Base-by-base conservation (phyloP, 2,113 vertebrate genomes). In the Cottus gobio region DNA sequence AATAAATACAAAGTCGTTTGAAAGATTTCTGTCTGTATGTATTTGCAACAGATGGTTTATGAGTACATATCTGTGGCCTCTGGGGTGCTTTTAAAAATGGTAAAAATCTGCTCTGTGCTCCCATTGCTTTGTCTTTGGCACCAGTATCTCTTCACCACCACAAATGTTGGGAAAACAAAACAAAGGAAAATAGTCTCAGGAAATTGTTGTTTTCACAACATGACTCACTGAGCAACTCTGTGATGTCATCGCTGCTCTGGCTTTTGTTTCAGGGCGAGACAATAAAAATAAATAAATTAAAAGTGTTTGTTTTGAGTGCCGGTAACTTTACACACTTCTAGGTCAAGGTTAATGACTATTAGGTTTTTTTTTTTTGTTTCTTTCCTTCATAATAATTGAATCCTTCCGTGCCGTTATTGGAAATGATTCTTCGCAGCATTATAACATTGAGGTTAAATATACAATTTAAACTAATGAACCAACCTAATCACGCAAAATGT, bases 121-220 rank as follows among this genome's bases (percentile, higher is more conserved):
- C 28, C 64, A 3, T n/a, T 26, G 61, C 28, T 78, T 39, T 64
- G 46, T 68, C 22, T 67, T 66, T 75, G 72, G 81, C 78, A 81
- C 72, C 61, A 37, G 37, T 34, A 28, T 72, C 56, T 78, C 79
- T 89, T 71, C 83, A 63, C 80, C 81, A 70, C 84, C 65, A 85
- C 74, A 86, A 84, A 89, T 77, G 26, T 28, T 50, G 2, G 6
- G 83, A 37, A 87, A 79, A 84, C 83, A 79, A 71, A 78, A 80
- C 74, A 87, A 92, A 85, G 84, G 77, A 92, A 94, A 94, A 93
- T 90, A 84, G 93, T 91, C 90, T 89, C 89, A 93, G 94, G 93
- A 95, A 95, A 94, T 91, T 89, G 74, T 86, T 94, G 90, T 90
- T 95, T 94, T 93, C 79, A 77, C 79, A 93, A 80, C 82, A 82